Evolutionary conservation across 92 coral and sea anemone species (phyloP), one percentile per base, ranked within the genome.

Genomic region (Porites rus): DNA sequence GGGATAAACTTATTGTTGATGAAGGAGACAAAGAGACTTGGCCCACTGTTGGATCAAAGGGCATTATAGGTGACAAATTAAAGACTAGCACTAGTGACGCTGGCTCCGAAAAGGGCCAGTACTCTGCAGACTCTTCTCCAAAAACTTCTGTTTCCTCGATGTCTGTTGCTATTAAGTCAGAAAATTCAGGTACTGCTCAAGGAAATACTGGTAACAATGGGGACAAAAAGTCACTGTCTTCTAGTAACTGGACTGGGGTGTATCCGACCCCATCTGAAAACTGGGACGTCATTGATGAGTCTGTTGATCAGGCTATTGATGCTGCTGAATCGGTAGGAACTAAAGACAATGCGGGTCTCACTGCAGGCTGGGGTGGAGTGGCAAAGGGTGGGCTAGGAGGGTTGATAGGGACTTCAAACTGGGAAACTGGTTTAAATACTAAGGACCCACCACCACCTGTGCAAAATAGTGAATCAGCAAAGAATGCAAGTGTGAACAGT

Each of bases 41-140:
- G 99, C 99, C 99, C 2, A 85, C 97, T 75, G 96, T 96, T 17
- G 97, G 98, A 80, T 89, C 86, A 72, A 93, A 95, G 76, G 89
- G 92, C 13, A 68, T 94, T 59, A 75, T 80, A 53, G 81, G 88
- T 8, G 91, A 91, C 46, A 63, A 79, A 61, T 81, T 78, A 72
- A 77, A 93, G 56, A 66, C 73, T 52, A n/a, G 31, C 8, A 11
- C 89, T 31, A 80, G 52, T 65, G 76, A 76, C 21, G 75, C 78
- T 72, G 89, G 87, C 84, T 76, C 92, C 72, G 94, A 90, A 78
- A 94, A 86, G 88, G 90, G 91, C 73, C 75, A 85, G 83, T 58
- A 51, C 16, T 76, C 88, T 8, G 56, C 68, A 12, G 64, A 85
- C 14, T 76, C 83, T 31, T 85, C 88, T 14, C 88, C 88, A 1